A percentile compares a stretch with the other conserved stretches of the same genome.
Conservation (phyloP, 2,797 vertebrate genomes). For the Catostomus latipinnis region DNA sequence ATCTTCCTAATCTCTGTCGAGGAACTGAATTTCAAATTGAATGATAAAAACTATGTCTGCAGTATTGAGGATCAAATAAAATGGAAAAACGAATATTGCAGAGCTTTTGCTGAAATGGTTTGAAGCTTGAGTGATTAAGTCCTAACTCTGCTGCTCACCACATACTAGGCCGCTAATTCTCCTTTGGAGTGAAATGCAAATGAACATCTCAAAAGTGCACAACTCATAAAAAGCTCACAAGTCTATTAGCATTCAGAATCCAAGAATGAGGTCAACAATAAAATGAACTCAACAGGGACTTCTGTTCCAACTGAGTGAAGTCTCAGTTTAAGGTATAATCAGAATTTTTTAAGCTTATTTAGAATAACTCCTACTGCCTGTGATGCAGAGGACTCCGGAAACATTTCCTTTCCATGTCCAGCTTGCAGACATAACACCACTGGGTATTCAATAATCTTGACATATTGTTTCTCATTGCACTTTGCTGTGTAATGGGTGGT, state of each 20-base stretch:
- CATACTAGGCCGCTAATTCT: slow-evolving; percentile 32
- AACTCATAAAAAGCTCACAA: slow-evolving; percentile 23
- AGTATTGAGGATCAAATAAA: slow-evolving; percentile 5
- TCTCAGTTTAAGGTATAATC: no score
- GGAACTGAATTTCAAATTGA: neutral
- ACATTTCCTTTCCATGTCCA: no score
- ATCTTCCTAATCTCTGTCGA: slow-evolving; percentile 1
- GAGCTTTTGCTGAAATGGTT: slow-evolving; percentile 41
- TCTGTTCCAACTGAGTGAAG: no score
- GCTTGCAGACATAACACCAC: no score
- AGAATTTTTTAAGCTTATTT: no score
- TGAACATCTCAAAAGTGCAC: slow-evolving; percentile 46
- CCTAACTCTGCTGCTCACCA: slow-evolving; percentile 8
- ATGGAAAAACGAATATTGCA: slow-evolving; percentile 1
- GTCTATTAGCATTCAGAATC: slow-evolving; percentile 32
- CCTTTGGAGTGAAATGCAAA: slow-evolving; percentile 43
- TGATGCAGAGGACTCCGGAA: no score
- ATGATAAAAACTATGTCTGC: slow-evolving; percentile 10
- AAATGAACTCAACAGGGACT: no score
- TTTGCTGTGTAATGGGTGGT: no score
- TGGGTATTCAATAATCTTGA: no score
- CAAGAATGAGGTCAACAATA: slow-evolving; percentile 13
- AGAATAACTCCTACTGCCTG: no score
- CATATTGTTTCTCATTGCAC: no score
- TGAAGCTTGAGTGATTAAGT: slow-evolving; percentile 33